Conservation (phyloP, 2,888 invertebrate genomes). For the Azorinus chamasolen region DNA sequence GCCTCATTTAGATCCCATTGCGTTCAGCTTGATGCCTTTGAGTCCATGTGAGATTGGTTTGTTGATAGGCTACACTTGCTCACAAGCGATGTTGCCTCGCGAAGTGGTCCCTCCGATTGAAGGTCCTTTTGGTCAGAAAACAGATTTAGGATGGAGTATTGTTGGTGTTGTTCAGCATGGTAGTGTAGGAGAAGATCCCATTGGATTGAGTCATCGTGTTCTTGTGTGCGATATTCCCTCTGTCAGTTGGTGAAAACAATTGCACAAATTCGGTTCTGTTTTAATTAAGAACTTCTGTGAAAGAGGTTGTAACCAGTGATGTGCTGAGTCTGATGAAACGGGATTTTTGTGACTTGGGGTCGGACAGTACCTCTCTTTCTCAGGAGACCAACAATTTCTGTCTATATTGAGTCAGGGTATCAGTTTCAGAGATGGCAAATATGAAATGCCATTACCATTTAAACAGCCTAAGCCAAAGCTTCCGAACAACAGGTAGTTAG, state of each 20-base stretch:
- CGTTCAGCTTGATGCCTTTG: constrained; percentile 25
- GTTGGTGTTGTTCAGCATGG: constrained; percentile 14
- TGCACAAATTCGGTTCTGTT: no score
- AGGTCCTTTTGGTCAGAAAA: constrained; percentile 11
- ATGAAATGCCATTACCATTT: constrained; percentile 23
- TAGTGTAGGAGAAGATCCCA: neutral
- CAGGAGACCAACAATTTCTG: no score
- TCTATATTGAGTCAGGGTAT: no score
- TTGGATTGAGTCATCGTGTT: constrained; percentile 21
- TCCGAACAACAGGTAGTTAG: constrained; percentile 1
- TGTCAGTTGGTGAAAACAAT: no score
- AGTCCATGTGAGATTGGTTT: constrained; percentile 53
- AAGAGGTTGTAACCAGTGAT: no score
- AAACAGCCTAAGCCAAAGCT: neutral
- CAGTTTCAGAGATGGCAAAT: neutral
- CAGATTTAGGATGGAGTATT: constrained; percentile 23
- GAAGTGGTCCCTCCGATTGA: constrained; percentile 32
- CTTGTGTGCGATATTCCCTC: constrained; percentile 2
- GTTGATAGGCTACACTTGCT: constrained; percentile 63
- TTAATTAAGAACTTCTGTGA: no score
- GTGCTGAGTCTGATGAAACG: no score
- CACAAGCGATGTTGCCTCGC: constrained; percentile 59
- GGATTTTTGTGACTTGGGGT: no score
- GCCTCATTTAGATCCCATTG: constrained; percentile 42
- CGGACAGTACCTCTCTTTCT: no score